phyloP scores from a whole-genome alignment of 2,797 vertebrate species.

The Coregonus ussuriensis region DNA sequence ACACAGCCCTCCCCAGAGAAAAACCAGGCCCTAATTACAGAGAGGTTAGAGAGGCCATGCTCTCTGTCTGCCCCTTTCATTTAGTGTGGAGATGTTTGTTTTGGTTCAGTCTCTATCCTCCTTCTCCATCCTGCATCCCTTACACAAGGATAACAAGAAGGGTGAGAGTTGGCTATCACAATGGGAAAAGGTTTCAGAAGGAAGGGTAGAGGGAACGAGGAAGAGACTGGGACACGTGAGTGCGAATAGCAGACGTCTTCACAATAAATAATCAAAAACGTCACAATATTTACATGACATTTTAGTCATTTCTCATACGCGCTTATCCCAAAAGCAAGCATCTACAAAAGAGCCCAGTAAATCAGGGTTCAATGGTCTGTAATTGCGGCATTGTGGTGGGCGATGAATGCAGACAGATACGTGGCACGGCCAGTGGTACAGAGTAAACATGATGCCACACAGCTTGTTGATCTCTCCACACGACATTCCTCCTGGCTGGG shows the following conservation, averaged over 20 bases:
- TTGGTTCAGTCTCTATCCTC: constrained; percentile 23
- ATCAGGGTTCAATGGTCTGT: constrained; percentile 9
- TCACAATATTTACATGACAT: neutral
- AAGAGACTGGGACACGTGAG: constrained; percentile 7
- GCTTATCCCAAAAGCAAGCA: neutral
- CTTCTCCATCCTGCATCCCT: constrained; percentile 23
- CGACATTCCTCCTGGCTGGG: neutral
- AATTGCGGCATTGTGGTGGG: neutral
- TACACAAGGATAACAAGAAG: constrained; percentile 18
- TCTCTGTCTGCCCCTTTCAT: constrained; percentile 41
- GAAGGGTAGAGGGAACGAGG: neutral
- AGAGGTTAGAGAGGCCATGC: constrained; percentile 35
- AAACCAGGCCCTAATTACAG: neutral
- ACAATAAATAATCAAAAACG: neutral
- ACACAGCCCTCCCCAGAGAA: constrained; percentile 17
- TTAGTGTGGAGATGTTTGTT: constrained; percentile 49
- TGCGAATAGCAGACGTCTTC: neutral
- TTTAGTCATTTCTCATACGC: neutral
- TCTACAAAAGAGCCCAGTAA: neutral
- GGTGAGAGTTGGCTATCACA: constrained; percentile 28
- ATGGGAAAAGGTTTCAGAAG: constrained; percentile 3
- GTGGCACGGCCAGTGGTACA: neutral
- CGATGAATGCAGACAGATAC: neutral
- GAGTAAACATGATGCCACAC: neutral
- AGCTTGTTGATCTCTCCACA: neutral